A percentile compares a stretch with the other conserved stretches of the same genome.
phyloP scores from a whole-genome alignment of 2,113 vertebrate species.

The Mesembrinibis cayennensis region DNA sequence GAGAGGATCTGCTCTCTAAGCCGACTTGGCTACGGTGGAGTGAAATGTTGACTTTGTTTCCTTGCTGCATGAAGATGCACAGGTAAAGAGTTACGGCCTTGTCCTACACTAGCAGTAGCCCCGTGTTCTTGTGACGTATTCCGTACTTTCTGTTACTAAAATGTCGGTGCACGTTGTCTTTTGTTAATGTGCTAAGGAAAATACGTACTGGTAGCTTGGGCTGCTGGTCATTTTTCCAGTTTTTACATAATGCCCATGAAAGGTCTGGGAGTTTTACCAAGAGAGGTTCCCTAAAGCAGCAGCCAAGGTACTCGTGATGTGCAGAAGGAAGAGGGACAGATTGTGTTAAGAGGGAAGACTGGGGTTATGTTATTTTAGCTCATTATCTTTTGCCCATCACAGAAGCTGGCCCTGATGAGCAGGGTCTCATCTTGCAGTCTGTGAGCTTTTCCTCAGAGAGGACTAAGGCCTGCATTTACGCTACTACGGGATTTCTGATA shows the following conservation, averaged over 20 bases:
- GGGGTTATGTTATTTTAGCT: neutral
- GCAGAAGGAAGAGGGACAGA: neutral
- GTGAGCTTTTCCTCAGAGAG: neutral
- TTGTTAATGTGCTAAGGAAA: neutral
- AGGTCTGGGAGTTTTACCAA: neutral
- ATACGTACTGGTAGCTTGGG: neutral
- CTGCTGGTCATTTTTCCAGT: neutral
- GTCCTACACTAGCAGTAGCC: neutral
- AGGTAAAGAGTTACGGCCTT: neutral
- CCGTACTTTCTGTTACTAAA: neutral
- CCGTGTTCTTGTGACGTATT: neutral
- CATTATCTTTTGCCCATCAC: neutral
- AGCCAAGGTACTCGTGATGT: neutral
- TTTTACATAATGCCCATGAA: neutral
- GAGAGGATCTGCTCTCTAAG: neutral
- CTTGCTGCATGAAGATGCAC: neutral
- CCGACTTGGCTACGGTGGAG: neutral
- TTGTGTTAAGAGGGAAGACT: neutral
- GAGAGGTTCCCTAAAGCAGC: neutral
- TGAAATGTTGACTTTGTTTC: neutral
- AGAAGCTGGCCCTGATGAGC: neutral
- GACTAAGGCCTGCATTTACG: neutral
- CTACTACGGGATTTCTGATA: neutral
- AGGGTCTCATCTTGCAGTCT: neutral
- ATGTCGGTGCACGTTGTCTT: neutral